These are phyloP conservation scores for Fopius arisanus DNA, from an alignment of 1,140 invertebrate species.

Conservation along the genomic window DNA sequence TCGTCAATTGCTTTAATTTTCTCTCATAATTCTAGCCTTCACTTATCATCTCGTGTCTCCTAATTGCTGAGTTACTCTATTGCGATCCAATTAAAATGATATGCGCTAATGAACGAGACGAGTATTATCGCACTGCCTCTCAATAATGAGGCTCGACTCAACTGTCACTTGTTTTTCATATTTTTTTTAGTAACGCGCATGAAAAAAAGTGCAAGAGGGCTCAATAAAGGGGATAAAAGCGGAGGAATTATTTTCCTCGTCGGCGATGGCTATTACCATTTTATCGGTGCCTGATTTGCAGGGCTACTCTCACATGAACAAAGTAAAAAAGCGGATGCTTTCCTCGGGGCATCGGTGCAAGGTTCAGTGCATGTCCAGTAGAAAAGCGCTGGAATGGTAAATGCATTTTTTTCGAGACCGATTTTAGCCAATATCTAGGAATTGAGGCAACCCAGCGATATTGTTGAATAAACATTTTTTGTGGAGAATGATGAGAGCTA, in stretches of 20 bases:
- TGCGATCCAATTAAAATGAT: too few species aligned
- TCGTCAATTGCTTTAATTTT: too few species aligned
- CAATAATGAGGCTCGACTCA: not conserved
- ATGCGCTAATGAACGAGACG: not conserved
- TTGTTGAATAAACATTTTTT: too few species aligned
- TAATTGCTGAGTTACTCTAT: too few species aligned
- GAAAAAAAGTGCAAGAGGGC: conserved; percentile 25
- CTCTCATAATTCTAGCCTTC: too few species aligned
- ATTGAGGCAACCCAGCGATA: too few species aligned
- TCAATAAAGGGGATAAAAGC: conserved; percentile 32
- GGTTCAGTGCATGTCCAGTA: too few species aligned
- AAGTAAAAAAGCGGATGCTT: conserved; percentile 5
- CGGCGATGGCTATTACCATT: conserved; percentile 57
- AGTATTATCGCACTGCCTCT: not conserved
- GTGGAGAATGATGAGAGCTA: too few species aligned
- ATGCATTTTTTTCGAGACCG: too few species aligned
- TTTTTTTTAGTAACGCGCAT: not conserved
- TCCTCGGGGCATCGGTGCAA: not conserved
- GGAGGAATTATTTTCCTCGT: conserved; percentile 25
- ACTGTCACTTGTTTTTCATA: not conserved
- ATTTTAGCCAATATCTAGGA: too few species aligned
- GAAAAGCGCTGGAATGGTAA: too few species aligned
- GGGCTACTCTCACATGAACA: conserved; percentile 27
- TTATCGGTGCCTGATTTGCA: conserved; percentile 60
- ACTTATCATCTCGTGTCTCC: too few species aligned